Base-by-base conservation (phyloP, 2,797 vertebrate species). In the Crocodylus rhombifer region DNA sequence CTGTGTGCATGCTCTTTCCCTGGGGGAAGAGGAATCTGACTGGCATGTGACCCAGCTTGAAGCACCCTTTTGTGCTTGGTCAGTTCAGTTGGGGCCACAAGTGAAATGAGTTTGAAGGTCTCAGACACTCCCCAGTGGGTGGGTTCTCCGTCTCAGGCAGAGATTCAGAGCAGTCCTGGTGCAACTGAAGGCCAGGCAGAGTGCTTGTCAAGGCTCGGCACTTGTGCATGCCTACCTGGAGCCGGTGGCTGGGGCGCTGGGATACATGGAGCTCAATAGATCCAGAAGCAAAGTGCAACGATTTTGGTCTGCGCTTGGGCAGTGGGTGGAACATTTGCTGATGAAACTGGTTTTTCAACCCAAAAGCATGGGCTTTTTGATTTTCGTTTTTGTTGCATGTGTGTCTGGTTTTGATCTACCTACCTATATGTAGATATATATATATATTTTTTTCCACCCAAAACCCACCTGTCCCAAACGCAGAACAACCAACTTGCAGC, bases 121-220 rank as follows among this genome's bases (percentile, higher is more conserved):
- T 1, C 0, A 0, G 75, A 71, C 67, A 5, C 18, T 69, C 30
- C 30, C 20, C 30, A 23, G 30, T 13, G 65, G 65, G 30, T 33
- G 6, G 65, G 12, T 33, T 5, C 11, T 18, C 30, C 18, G 6
- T 33, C 33, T 12, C 6, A 36, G 14, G 30, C 20, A 23, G 67
- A 21, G 12, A 12, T 36, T 30, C 30, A 6, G 33, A 69, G 67
- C 20, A 21, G 18, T 6, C 6, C 4, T 33, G 36, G 4, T 10
- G 18, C 4, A 20, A 4, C 18, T 23, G 33, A 33, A 36, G 4
- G 20, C 23, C 33, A 14, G 14, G 6, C 18, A 33, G n/a, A 13
- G 65, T n/a, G 21, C 17, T 3, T 69, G 30, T 5, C 3, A 20
- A 33, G 6, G 65, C 18, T 12, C 11, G 10, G 33, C 67, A 4